Percentiles rank a stretch among this genome's conserved stretches.
Conservation (phyloP, 2,888 invertebrate species). For the Exephanes ischioxanthus region DNA sequence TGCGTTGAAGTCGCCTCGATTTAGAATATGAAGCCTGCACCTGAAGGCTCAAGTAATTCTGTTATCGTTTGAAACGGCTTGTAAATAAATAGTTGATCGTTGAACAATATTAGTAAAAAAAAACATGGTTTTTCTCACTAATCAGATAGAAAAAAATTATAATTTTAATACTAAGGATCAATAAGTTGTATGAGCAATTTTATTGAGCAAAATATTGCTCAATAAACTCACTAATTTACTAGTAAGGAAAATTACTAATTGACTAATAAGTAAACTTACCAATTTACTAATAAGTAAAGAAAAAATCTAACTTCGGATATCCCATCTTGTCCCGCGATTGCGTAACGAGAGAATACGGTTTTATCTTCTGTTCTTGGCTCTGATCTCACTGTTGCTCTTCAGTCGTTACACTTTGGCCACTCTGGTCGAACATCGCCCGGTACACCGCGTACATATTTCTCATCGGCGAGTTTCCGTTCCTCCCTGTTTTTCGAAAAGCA, state of each 20-base stretch:
- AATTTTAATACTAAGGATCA: too few relatives aligned
- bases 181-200: too few relatives aligned
- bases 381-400: constrained; percentile 20
- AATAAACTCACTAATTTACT: too few relatives aligned
- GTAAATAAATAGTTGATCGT: neutral
- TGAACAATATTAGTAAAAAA: neutral
- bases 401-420: constrained; percentile 33
- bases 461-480: constrained; percentile 44
- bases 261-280: too few relatives aligned
- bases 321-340: constrained; percentile 3
- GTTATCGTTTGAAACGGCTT: neutral
- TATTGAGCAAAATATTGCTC: too few relatives aligned
- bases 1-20: neutral
- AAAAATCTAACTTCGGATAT: neutral
- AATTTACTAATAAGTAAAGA: too few relatives aligned
- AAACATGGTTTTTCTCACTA: neutral
- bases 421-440: constrained; percentile 30
- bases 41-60: too few relatives aligned
- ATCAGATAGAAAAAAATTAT: too few relatives aligned
- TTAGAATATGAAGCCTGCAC: neutral
- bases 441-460: constrained; percentile 30
- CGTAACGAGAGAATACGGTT: constrained; percentile 17
- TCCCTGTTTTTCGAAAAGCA: constrained; percentile 49
- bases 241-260: too few relatives aligned
- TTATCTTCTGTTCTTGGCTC: constrained; percentile 38